Conservation (phyloP, 2,797 vertebrate species). For the Anableps anableps region DNA sequence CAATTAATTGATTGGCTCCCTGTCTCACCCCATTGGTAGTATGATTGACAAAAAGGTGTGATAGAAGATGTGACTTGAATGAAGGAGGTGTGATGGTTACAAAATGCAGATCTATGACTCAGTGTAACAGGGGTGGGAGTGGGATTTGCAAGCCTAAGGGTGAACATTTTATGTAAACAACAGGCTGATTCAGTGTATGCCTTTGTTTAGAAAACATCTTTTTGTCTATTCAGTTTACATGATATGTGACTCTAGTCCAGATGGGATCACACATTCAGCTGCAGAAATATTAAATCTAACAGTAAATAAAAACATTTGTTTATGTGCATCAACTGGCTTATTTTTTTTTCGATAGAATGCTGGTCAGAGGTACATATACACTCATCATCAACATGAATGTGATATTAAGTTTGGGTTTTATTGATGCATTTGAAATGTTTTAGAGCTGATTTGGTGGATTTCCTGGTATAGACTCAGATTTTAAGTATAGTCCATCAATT, state of each 20-base stretch:
- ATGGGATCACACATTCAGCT: neutral
- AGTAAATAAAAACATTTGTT: neutral
- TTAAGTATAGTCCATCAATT: neutral
- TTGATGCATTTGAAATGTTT: neutral
- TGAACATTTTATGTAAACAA: constrained; percentile 17
- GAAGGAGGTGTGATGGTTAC: constrained; percentile 34
- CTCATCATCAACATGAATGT: neutral
- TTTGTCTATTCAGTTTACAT: constrained; percentile 16
- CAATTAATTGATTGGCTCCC: constrained; percentile 76
- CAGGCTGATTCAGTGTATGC: neutral
- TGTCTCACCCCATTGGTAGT: constrained; percentile 50
- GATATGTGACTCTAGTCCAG: constrained; percentile 1
- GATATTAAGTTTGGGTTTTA: neutral
- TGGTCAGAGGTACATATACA: neutral
- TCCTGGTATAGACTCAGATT: no score
- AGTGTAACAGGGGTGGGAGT: constrained; percentile 29
- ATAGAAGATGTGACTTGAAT: constrained; percentile 59
- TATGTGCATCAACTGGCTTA: neutral
- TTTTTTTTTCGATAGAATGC: neutral
- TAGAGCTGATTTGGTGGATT: neutral
- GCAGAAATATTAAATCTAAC: neutral
- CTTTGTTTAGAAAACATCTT: constrained; percentile 6
- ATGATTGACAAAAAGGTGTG: constrained; percentile 59
- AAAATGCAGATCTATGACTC: constrained; percentile 42
- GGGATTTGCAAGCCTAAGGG: constrained; percentile 32